Percentiles rank a stretch among this genome's conserved stretches.
Evolutionary conservation across 2,888 invertebrate species (phyloP).

Genomic region (Lamproptera curius): DNA sequence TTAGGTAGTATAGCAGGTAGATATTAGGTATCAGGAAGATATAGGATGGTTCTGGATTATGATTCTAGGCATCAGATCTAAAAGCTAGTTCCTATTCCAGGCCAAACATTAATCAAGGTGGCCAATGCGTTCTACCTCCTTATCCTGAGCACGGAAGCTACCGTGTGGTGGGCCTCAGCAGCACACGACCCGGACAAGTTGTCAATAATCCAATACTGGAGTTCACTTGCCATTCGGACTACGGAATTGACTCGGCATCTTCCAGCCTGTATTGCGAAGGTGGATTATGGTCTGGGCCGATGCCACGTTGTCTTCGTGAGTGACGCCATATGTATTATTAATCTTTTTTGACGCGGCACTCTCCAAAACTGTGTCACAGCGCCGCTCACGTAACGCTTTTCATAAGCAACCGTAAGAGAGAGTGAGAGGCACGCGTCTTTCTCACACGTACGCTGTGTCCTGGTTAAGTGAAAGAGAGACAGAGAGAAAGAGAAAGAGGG

Average conservation of each 20-base stretch:
- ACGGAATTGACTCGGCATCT: neutral
- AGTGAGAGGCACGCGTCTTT: too few species aligned
- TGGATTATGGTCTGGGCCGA: conserved; percentile 19
- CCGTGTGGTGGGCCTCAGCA: neutral
- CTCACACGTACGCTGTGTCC: too few species aligned
- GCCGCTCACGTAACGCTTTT: too few species aligned
- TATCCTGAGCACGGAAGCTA: conserved; percentile 22
- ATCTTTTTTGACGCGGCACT: too few species aligned
- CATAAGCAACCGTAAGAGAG: too few species aligned
- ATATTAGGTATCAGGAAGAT: too few species aligned
- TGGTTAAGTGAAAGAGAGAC: too few species aligned
- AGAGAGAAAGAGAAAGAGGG: too few species aligned
- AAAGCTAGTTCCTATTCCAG: conserved; percentile 28
- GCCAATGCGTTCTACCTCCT: conserved; percentile 17
- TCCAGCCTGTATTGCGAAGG: conserved; percentile 12
- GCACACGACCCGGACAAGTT: conserved; percentile 11
- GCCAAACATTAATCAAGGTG: neutral
- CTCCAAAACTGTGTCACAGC: too few species aligned
- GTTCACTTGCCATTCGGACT: conserved; percentile 17
- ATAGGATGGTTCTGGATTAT: too few species aligned
- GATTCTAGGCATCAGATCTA: conserved; percentile 30
- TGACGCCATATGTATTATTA: too few species aligned
- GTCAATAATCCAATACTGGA: conserved; percentile 5
- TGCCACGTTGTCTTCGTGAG: conserved; percentile 25
- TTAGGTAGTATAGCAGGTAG: too few species aligned